phyloP scores from a whole-genome alignment of 2,888 invertebrate genomes.

The Acronicta aceris region DNA sequence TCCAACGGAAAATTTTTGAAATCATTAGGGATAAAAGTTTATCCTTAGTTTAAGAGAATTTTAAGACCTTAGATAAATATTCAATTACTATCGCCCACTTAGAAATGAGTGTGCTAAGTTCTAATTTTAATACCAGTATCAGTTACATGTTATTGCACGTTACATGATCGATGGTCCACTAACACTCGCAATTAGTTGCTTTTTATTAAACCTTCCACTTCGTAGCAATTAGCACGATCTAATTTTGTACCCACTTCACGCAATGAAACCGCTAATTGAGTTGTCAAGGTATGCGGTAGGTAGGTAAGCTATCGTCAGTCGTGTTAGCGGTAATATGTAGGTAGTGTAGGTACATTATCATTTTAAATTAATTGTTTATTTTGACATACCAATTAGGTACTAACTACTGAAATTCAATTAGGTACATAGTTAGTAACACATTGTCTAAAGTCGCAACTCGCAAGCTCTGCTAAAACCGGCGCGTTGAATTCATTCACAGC shows the following conservation, averaged over 20 bases:
- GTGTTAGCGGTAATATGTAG: constrained; percentile 34
- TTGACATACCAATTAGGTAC: background rate
- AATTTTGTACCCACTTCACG: constrained; percentile 80
- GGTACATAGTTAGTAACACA: no score
- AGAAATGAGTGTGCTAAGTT: background rate
- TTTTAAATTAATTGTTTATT: constrained; percentile 1
- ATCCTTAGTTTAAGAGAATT: no score
- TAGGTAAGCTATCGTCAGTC: constrained; percentile 43
- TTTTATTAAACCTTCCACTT: constrained; percentile 80
- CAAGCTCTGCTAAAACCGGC: background rate
- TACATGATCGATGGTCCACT: constrained; percentile 49
- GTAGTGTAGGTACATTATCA: constrained; percentile 1
- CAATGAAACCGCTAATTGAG: constrained; percentile 78
- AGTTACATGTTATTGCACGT: constrained; percentile 27
- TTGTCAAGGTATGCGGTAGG: constrained; percentile 76
- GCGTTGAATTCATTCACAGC: background rate
- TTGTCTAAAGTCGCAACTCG: no score
- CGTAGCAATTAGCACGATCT: constrained; percentile 80
- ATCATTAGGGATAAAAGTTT: no score
- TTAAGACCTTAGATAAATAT: no score
- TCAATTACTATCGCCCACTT: background rate
- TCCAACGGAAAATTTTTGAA: background rate
- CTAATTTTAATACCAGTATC: background rate
- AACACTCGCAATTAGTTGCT: constrained; percentile 73
- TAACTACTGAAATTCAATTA: no score